Evolutionary conservation across 2,888 invertebrate genomes (phyloP), one percentile per base, ranked within the genome.

Genomic region (Bugulina stolonifera): DNA sequence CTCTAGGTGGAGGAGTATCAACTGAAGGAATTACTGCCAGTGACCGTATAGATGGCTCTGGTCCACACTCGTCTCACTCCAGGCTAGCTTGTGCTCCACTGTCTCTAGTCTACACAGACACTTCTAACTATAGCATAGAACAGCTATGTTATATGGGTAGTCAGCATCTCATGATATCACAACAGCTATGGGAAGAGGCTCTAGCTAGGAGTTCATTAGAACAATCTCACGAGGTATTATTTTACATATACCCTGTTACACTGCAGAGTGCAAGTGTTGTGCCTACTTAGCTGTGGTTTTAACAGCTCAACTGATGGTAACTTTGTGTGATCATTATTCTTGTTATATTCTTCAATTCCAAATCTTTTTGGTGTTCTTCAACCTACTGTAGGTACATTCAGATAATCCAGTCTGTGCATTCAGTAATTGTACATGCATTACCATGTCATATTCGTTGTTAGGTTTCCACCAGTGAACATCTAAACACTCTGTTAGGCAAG

Each of bases 141-240:
- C 93, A 94, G 79, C 87, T 94, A 35, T 94, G 94, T 73, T 91
- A 93, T 35, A 91, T 94, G 89, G 94, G 92, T 54, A 91, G 96
- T 91, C 95, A 96, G 85, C 93, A 94, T 0, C 84, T 96, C 77
- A 94, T 94, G 81, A 91, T 91, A 25, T 93, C 93, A 75, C 91
- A 96, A 77, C 92, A 91, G 81, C 93, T 91, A 83, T 96, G 95
- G 95, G 95, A 97, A 85, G 94, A 96, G 85, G 94, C 95, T 18
- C 86, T 96, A 76, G 90, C 52, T 54, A n/a, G 70, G 10, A 64
- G 64, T 32, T 64, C 64, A 25, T 18, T 64, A 10, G 64, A 64
- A 18, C 2, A 27, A 29, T 18, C 32, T 29, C 10, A 14, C 32
- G 29, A 64, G 64, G 64, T 64, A 32, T 3, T 10, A 5, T 43